phyloP scores from a whole-genome alignment of 2,888 invertebrate genomes.

The Meteorus colon region DNA sequence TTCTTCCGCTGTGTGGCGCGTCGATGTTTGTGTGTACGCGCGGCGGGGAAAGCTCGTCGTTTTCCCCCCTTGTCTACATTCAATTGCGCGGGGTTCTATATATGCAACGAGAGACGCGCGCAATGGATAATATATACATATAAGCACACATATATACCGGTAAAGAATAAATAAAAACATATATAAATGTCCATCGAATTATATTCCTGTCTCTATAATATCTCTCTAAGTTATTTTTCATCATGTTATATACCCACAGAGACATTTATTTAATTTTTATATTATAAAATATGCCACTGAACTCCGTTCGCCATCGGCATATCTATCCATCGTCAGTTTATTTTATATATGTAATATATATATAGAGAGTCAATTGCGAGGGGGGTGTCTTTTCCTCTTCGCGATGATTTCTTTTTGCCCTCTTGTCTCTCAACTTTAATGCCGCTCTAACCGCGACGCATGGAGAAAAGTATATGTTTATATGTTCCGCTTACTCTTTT shows the following conservation, averaged over 20 bases:
- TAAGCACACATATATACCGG: conserved; percentile 11
- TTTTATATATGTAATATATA: conserved; percentile 26
- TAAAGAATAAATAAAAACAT: conserved; percentile 25
- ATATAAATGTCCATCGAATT: conserved; percentile 28
- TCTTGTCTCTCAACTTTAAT: conserved; percentile 15
- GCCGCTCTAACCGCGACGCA: background rate
- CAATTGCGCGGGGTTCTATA: conserved; percentile 6
- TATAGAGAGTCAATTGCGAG: conserved; percentile 21
- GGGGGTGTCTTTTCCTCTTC: conserved; percentile 24
- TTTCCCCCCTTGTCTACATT: conserved; percentile 26
- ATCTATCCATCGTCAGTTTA: conserved; percentile 9
- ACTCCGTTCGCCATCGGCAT: background rate
- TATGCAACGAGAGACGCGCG: conserved; percentile 9
- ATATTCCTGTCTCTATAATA: conserved; percentile 14
- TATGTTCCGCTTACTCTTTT: background rate
- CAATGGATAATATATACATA: conserved; percentile 8
- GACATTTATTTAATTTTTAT: conserved; percentile 10
- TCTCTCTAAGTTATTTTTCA: conserved; percentile 18
- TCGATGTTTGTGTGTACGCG: conserved; percentile 41
- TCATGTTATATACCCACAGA: conserved; percentile 5
- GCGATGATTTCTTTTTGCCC: conserved; percentile 40
- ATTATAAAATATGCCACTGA: conserved; percentile 16
- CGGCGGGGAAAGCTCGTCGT: conserved; percentile 50
- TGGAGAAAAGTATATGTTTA: background rate
- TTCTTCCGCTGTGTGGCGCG: conserved; percentile 55